phyloP scores from a whole-genome alignment of 1,140 invertebrate genomes.

The Drosophila rufa region DNA sequence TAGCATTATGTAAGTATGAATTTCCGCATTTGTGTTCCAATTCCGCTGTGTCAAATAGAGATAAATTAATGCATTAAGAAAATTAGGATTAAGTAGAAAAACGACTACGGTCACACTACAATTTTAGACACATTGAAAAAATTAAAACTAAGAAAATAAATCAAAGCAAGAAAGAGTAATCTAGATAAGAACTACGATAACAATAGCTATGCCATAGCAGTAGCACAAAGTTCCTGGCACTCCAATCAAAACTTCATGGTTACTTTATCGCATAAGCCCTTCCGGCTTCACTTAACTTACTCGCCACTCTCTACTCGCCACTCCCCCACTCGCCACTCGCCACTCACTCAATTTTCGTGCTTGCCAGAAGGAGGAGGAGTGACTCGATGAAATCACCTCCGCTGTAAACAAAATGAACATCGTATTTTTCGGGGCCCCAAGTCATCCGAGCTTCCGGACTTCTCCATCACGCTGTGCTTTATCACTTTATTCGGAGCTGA shows the following conservation, averaged over 20 bases:
- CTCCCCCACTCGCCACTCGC: not conserved
- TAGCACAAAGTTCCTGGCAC: not conserved
- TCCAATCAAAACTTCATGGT: not conserved
- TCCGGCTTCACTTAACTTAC: not conserved
- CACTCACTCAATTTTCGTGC: conserved; percentile 29
- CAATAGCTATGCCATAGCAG: too few relatives aligned
- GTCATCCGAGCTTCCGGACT: conserved; percentile 28
- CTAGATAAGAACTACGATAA: too few relatives aligned
- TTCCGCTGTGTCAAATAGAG: too few relatives aligned
- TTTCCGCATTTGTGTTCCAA: too few relatives aligned
- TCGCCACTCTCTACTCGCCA: not conserved
- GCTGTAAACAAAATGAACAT: conserved; percentile 25
- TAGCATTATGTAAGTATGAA: too few relatives aligned
- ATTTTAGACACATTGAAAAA: too few relatives aligned
- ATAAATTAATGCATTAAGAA: too few relatives aligned
- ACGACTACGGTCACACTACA: too few relatives aligned
- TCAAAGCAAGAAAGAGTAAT: too few relatives aligned
- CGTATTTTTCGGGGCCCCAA: conserved; percentile 7
- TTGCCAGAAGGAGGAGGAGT: not conserved
- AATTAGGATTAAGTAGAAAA: too few relatives aligned
- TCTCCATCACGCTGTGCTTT: conserved; percentile 36
- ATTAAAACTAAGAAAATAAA: too few relatives aligned
- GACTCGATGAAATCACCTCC: conserved; percentile 21
- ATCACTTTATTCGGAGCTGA: conserved; percentile 40
- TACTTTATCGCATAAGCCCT: not conserved